Conservation (phyloP, 2,797 vertebrate species). For the Thunnus albacares region DNA sequence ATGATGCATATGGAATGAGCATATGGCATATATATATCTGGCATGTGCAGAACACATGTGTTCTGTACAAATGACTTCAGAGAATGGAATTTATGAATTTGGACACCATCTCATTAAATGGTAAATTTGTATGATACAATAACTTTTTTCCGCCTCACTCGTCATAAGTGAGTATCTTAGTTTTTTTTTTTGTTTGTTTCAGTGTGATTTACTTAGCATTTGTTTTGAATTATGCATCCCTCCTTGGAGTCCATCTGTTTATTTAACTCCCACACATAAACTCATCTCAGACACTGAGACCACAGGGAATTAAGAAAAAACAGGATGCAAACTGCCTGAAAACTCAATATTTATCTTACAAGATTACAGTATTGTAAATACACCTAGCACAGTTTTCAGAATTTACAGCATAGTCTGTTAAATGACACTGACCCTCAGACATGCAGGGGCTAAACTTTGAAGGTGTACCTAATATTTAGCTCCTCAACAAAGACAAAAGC, state of each 20-base stretch:
- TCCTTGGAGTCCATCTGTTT: constrained; percentile 65
- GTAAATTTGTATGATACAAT: constrained; percentile 14
- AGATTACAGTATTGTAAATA: constrained; percentile 18
- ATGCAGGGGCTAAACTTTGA: not conserved
- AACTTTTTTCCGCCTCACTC: constrained; percentile 12
- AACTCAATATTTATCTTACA: constrained; percentile 38
- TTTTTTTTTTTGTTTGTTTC: constrained; percentile 12
- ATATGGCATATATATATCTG: constrained; percentile 18
- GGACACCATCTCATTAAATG: constrained; percentile 31
- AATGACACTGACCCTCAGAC: not conserved
- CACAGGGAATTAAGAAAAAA: constrained; percentile 34
- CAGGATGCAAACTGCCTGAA: constrained; percentile 22
- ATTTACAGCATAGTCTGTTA: not conserved
- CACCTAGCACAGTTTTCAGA: constrained; percentile 3
- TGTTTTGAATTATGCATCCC: constrained; percentile 29
- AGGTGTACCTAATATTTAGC: not conserved
- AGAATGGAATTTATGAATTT: constrained; percentile 28
- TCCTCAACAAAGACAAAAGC: not conserved
- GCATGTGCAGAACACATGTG: constrained; percentile 8
- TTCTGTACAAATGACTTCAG: constrained; percentile 27
- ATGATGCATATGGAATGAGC: constrained; percentile 24
- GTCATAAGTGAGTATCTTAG: not conserved
- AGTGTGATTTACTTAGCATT: constrained; percentile 48
- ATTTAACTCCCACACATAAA: constrained; percentile 65
- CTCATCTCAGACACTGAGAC: constrained; percentile 34